Base-by-base conservation (phyloP, 2,113 vertebrate species). In the Illadopsis cleaveri region DNA sequence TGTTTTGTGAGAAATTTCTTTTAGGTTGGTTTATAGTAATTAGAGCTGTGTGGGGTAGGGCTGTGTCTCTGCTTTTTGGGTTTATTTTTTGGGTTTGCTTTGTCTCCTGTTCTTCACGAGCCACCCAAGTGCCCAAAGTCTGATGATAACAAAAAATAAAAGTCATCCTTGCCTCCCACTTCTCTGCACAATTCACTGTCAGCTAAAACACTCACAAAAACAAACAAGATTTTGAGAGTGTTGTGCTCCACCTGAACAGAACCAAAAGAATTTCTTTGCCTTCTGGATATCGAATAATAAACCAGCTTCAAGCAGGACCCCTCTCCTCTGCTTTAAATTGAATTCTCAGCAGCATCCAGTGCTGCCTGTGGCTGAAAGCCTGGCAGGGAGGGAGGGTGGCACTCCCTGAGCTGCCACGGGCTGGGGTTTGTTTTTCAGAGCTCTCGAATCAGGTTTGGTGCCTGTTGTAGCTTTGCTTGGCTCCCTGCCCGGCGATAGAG, bases 401-500 rank as follows among this genome's bases (percentile, higher is more conserved):
- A 5, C 81, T 95, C 37, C 51, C 93, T 50, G 73, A 61, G 24
- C 9, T 20, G 89, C 42, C 82, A 42, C 1, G 15, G 86, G 82
- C 84, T 81, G 47, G 16, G 83, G 44, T 82, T 72, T 78, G 89
- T 94, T 90, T 95, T 69, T 17, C 37, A 60, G 23, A 51, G 38
- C 42, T 18, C 58, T 70, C 35, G 15, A 10, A 27, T 91, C 53
- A 38, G 84, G 82, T 51, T 58, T 25, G 61, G 73, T 95, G 83
- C 72, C 53, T n/a, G 5, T 76, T 82, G 92, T 28, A 58, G 91
- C 84, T 37, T 24, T 12, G 37, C 80, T 65, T 90, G 96, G 96
- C 97, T 28, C 75, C 42, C 42, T 82, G 95, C 95, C 95, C 27
- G 2, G 76, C 19, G 86, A 13, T 47, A 90, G 95, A 96, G 92